Base-by-base conservation (phyloP, 1,140 invertebrate genomes). In the Euwallacea fornicatus region DNA sequence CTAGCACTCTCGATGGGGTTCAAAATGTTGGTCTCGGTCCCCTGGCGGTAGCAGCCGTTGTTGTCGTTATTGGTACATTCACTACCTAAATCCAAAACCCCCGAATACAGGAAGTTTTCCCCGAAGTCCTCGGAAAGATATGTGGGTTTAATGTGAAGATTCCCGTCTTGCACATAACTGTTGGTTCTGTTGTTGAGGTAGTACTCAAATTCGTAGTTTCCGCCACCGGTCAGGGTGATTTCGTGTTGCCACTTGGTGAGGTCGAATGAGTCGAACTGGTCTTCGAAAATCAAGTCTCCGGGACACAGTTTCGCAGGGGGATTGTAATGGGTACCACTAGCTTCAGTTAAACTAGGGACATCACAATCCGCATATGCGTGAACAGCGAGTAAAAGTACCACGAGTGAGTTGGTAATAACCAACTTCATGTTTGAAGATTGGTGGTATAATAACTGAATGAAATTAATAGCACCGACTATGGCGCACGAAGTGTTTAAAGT, bases 121-220 rank as follows among this genome's bases (percentile, higher is more conserved):
- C 87, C 88, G 55, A 82, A 83, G 59, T 85, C 83, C 67, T 90
- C 87, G 10, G 87, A 79, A 0, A 85, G 85, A 44, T 89, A 77
- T 0, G 87, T 88, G 47, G 87, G 88, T 60, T 82, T 85, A 42
- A 91, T 85, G 78, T 83, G 85, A 2, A 90, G 79, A 10, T 80
- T 74, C 2, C 88, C 88, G 77, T 87, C 81, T 73, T 82, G 79
- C 0, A 83, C 79, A 76, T 85, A 90, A 56, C 86, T 88, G 80
- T 90, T 90, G 0, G 83, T 82, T 33, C 88, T 81, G 76, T 88
- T 89, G 80, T 90, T 90, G 58, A 77, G 84, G 78, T 91, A 90
- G 77, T 86, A 87, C 80, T 91, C 86, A 79, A 90, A 91, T 79
- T 91, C 89, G 88, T 88, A 88, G 78, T 90, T 91, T 41, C 89